Conservation (phyloP, 2,797 vertebrate genomes). For the Lacerta bilineata region DNA sequence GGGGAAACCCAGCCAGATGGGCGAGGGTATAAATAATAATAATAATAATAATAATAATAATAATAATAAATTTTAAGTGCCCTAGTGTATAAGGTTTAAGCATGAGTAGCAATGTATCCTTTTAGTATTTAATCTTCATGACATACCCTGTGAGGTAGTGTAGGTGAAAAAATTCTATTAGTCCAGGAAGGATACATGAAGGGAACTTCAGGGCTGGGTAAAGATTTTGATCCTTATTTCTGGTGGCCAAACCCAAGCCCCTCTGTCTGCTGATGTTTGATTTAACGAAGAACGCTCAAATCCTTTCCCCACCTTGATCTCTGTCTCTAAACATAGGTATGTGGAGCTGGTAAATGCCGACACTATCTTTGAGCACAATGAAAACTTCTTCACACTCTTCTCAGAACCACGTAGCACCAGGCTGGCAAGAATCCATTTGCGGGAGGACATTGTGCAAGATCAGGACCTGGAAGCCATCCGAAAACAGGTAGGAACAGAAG, state of each 20-base stretch:
- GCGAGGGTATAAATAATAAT: too few species aligned
- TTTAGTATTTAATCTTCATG: neutral
- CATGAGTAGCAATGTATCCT: neutral
- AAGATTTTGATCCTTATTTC: neutral
- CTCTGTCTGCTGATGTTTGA: neutral
- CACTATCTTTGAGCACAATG: slow-evolving; percentile 91
- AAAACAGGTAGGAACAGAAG: slow-evolving; percentile 86
- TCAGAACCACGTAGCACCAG: slow-evolving; percentile 94
- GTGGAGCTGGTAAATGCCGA: slow-evolving; percentile 94
- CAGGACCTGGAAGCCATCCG: slow-evolving; percentile 94
- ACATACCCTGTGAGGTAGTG: neutral
- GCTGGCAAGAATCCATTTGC: slow-evolving; percentile 91
- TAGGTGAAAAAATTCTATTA: neutral
- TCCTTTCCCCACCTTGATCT: slow-evolving; percentile 23
- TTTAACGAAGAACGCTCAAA: neutral
- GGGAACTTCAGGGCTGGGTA: neutral
- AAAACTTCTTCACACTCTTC: slow-evolving; percentile 96
- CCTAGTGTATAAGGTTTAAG: neutral
- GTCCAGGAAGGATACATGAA: neutral
- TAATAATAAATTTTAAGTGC: neutral
- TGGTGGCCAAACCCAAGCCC: neutral
- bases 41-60: too few species aligned
- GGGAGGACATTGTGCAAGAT: slow-evolving; percentile 92
- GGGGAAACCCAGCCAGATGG: too few species aligned
- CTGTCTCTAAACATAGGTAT: slow-evolving; percentile 81